Evolutionary conservation across 2,113 vertebrate species (phyloP).

Genomic region (Alectura lathami): DNA sequence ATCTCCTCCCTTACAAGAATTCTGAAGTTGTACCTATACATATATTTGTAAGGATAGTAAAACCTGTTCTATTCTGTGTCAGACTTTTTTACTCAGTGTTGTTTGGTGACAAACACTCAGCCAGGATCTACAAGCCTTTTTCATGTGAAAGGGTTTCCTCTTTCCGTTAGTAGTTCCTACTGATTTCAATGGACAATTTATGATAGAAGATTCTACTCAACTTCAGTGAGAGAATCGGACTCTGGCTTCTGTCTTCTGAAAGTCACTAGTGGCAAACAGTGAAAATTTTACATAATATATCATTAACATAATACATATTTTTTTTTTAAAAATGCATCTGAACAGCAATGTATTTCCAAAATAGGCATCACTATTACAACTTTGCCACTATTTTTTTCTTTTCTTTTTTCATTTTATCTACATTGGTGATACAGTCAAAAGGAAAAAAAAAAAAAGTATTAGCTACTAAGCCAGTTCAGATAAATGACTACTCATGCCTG

Average conservation of each 20-base stretch:
- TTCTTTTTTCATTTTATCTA: background rate
- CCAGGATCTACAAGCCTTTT: background rate
- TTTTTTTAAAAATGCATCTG: background rate
- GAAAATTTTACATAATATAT: background rate
- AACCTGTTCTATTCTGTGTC: background rate
- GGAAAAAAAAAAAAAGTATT: background rate
- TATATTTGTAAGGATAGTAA: background rate
- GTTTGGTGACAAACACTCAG: background rate
- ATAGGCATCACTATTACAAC: background rate
- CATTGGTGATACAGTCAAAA: background rate
- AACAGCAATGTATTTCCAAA: background rate
- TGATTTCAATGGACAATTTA: background rate
- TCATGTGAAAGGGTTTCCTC: background rate
- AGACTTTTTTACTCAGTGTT: background rate
- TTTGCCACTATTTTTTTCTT: background rate
- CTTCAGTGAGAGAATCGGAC: background rate
- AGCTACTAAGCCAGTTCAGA: background rate
- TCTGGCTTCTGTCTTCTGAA: background rate
- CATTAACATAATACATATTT: background rate
- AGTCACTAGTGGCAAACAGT: background rate
- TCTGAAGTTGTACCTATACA: background rate
- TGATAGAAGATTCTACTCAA: background rate
- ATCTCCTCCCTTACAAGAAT: background rate
- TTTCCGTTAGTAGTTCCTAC: background rate
- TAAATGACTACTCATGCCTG: background rate